Base-by-base conservation (phyloP, 1,140 invertebrate genomes). In the Aphaenogaster floridana region DNA sequence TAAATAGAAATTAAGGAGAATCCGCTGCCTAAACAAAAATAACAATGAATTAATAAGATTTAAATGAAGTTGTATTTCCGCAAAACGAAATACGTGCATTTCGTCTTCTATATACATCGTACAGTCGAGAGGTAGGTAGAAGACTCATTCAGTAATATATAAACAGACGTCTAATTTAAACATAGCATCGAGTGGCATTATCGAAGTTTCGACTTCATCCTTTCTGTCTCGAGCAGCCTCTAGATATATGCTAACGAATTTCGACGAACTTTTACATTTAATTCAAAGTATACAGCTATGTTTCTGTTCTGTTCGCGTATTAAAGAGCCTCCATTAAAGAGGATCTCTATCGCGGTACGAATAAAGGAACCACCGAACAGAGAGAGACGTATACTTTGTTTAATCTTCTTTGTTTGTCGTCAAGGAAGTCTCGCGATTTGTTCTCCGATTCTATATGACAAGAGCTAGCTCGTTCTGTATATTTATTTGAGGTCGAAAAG, bases 231-330 rank as follows among this genome's bases (percentile, higher is more conserved):
- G 39, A 71, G 15, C 39, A 57, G 9, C 34, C 15, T 36, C 39
- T 36, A n/a, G 54, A 61, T 74, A 50, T 74, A 84, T 84, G 42
- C 13, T 74, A 61, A 63, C 28, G n/a, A 84, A 76, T 76, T 84
- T 84, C 69, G 13, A 59, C 28, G 7, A 59, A 63, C 69, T 74
- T 84, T 84, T 84, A 45, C 42, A 36, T 83, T 83, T 48, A 74
- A 83, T 84, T 74, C 42, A 84, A 84, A 84, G 54, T 84, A 84
- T 34, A 84, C 57, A 84, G 69, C 34, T 63, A 74, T 28, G 42
- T 74, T 84, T 84, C 42, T 21, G 42, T 81, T 81, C 50, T 34
- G 9, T 71, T 76, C 45, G 71, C 48, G 63, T 84, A 84, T 74
- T 84, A 84, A 84, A 84, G 69, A 84, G 54, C 8, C 34, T 76